phyloP scores from a whole-genome alignment of 2,113 vertebrate genomes.

The Talpa occidentalis region DNA sequence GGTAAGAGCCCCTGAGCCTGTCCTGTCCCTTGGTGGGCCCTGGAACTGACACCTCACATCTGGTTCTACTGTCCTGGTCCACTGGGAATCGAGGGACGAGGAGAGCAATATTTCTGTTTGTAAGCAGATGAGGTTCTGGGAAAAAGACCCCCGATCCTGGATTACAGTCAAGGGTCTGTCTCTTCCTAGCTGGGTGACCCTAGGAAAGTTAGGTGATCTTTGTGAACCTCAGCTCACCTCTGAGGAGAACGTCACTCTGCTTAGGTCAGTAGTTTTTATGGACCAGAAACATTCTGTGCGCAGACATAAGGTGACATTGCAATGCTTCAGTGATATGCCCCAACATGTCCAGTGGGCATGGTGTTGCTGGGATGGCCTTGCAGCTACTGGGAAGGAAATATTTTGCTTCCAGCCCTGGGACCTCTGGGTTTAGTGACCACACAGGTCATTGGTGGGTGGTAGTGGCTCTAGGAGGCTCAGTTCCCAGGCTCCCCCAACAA shows the following conservation, averaged over 20 bases:
- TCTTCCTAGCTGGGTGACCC: not conserved
- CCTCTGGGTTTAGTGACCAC: not conserved
- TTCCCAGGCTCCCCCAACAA: not conserved
- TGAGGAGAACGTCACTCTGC: not conserved
- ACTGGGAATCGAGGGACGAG: not conserved
- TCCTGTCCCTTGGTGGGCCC: not conserved
- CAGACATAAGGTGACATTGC: not conserved
- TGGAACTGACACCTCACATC: not conserved
- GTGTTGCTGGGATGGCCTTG: not conserved
- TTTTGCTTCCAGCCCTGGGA: not conserved
- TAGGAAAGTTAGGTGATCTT: not conserved
- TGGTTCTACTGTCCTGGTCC: not conserved
- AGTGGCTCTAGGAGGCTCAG: not conserved
- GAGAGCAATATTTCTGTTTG: not conserved
- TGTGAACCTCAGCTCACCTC: not conserved
- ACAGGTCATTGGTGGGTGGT: not conserved
- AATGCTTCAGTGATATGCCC: not conserved
- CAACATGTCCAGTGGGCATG: not conserved
- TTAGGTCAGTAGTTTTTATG: not conserved
- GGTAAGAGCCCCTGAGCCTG: conserved; percentile 86
- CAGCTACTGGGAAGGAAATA: not conserved
- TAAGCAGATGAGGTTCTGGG: not conserved
- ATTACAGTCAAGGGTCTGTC: not conserved
- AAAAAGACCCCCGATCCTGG: not conserved
- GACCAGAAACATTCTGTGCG: not conserved